Conservation (phyloP, 2,797 vertebrate species). For the Eremophila alpestris region DNA sequence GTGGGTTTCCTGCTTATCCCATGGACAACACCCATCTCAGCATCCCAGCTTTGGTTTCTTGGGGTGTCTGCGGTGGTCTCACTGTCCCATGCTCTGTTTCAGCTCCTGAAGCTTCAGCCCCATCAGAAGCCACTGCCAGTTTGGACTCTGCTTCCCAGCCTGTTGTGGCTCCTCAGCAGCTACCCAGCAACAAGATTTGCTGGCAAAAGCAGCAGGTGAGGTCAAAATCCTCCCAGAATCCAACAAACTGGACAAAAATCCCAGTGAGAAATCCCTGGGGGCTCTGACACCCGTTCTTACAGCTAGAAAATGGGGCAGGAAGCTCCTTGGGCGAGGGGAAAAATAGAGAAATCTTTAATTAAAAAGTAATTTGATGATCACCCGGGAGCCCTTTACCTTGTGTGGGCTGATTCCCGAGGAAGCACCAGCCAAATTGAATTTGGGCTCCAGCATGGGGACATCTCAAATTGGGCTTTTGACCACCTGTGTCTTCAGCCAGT, state of each 20-base stretch:
- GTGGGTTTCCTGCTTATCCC: accelerated
- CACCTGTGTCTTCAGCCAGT: neutral
- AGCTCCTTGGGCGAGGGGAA: neutral
- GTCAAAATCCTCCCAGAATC: neutral
- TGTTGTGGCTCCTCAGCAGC: neutral
- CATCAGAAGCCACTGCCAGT: neutral
- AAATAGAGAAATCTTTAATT: neutral
- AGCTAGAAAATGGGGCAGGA: neutral
- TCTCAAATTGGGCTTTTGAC: neutral
- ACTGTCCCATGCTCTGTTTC: accelerated
- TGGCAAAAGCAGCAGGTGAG: neutral
- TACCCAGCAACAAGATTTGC: neutral
- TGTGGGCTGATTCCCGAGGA: neutral
- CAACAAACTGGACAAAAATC: neutral
- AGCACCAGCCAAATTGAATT: neutral
- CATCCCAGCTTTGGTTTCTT: neutral
- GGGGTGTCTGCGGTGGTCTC: neutral
- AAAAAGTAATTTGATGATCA: neutral
- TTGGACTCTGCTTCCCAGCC: accelerated
- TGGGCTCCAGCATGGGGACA: neutral
- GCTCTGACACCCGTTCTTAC: accelerated
- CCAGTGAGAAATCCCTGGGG: neutral
- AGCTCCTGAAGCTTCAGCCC: accelerated
- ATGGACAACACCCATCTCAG: neutral
- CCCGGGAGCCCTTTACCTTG: neutral